phyloP scores from a whole-genome alignment of 2,888 invertebrate genomes.

The Diarsia brunnea region DNA sequence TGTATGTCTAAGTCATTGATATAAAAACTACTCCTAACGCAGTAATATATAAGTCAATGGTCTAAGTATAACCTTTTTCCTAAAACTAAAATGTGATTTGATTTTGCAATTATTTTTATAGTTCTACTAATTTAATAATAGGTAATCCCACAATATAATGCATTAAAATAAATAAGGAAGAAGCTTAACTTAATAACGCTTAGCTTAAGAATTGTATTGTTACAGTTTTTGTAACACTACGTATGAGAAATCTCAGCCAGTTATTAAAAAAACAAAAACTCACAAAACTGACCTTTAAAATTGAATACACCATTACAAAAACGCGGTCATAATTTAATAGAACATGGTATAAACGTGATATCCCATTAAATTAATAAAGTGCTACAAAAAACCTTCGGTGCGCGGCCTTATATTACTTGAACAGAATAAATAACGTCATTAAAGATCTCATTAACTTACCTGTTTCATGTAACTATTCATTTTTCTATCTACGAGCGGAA shows the following conservation, averaged over 20 bases:
- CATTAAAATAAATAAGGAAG: background rate
- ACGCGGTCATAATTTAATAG: slow-evolving; percentile 24
- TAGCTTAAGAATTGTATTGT: background rate
- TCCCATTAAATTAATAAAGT: slow-evolving; percentile 52
- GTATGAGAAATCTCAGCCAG: background rate
- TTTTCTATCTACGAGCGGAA: slow-evolving; percentile 75
- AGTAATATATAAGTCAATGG: too few species aligned
- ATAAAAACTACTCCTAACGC: too few species aligned
- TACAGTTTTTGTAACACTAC: background rate
- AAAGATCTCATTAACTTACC: slow-evolving; percentile 66
- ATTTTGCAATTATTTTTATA: background rate
- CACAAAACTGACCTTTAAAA: slow-evolving; percentile 27
- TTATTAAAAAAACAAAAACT: slow-evolving; percentile 14
- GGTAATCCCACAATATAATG: background rate
- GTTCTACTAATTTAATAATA: background rate
- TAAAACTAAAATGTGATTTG: background rate
- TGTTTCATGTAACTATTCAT: slow-evolving; percentile 62
- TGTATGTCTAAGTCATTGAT: too few species aligned
- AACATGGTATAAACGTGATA: slow-evolving; percentile 33
- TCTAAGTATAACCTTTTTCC: background rate
- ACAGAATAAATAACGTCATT: slow-evolving; percentile 60
- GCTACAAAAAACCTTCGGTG: slow-evolving; percentile 36
- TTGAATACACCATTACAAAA: slow-evolving; percentile 26
- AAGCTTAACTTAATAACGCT: too few species aligned
- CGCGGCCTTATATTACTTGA: slow-evolving; percentile 42